phyloP scores from a whole-genome alignment of 2,113 vertebrate genomes.

The Enhydra lutris region DNA sequence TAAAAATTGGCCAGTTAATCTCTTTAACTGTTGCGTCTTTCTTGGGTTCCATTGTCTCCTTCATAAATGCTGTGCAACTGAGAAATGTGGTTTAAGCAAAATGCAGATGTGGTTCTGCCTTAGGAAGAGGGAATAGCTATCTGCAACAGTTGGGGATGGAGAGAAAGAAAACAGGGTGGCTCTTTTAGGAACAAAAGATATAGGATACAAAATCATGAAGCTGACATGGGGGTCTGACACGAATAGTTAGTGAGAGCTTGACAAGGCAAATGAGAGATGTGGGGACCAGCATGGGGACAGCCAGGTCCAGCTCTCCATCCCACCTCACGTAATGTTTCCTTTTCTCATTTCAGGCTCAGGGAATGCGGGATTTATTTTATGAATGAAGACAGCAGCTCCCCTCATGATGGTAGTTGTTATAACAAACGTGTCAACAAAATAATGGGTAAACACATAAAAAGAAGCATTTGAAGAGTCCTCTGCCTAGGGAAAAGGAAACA shows the following conservation, averaged over 20 bases:
- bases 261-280: not conserved
- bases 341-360: not conserved
- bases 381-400: not conserved
- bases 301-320: not conserved
- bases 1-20: conserved; percentile 54
- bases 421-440: conserved; percentile 25
- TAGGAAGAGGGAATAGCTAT: not conserved
- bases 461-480: not conserved
- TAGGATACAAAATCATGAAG: not conserved
- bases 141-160: not conserved
- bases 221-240: not conserved
- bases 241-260: not conserved
- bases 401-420: not conserved
- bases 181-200: not conserved
- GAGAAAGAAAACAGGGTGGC: not conserved
- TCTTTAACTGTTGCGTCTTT: conserved; percentile 52
- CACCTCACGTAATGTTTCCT: not conserved
- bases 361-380: not conserved
- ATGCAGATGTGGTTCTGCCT: conserved; percentile 38
- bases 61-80: conserved; percentile 3
- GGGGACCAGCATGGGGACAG: not conserved
- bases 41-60: conserved; percentile 38
- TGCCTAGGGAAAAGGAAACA: not conserved
- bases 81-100: conserved; percentile 55
- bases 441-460: not conserved